A percentile compares a stretch with the other conserved stretches of the same genome.
phyloP scores from a whole-genome alignment of 2,888 invertebrate genomes.

The Drosophila testacea region DNA sequence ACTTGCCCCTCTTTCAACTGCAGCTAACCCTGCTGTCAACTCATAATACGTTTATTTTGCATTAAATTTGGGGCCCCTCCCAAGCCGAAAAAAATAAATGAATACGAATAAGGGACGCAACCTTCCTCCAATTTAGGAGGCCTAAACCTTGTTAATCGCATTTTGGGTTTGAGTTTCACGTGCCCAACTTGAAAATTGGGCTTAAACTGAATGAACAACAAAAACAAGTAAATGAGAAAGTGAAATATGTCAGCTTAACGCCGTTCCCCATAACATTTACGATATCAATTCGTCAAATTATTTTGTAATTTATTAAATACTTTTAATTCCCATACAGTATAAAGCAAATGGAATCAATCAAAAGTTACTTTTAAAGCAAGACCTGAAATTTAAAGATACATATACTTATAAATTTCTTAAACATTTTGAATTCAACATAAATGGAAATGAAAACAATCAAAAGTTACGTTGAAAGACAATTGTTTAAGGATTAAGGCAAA shows the following conservation, averaged over 20 bases:
- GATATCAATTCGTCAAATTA: not conserved
- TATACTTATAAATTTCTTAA: no score
- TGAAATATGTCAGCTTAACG: not conserved
- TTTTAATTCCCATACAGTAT: not conserved
- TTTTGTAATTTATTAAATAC: not conserved
- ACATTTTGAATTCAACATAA: no score
- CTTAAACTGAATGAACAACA: conserved; percentile 17
- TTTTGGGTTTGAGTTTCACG: conserved; percentile 49
- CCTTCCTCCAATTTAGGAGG: conserved; percentile 3
- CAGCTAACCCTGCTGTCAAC: conserved; percentile 8
- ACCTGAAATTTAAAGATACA: no score
- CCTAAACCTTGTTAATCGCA: conserved; percentile 45
- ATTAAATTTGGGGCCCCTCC: conserved; percentile 1
- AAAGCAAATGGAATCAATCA: not conserved
- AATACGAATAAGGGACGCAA: conserved; percentile 7
- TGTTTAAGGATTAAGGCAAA: no score
- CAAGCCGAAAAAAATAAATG: no score
- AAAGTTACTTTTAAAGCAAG: no score
- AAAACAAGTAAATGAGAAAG: not conserved
- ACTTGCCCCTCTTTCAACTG: not conserved
- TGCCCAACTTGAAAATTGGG: conserved; percentile 29
- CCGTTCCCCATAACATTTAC: not conserved
- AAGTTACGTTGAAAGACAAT: no score
- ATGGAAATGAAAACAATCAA: no score
- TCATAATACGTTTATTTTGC: conserved; percentile 32